Base-by-base conservation (phyloP, 2,888 invertebrate genomes). In the Frankliniella intonsa region DNA sequence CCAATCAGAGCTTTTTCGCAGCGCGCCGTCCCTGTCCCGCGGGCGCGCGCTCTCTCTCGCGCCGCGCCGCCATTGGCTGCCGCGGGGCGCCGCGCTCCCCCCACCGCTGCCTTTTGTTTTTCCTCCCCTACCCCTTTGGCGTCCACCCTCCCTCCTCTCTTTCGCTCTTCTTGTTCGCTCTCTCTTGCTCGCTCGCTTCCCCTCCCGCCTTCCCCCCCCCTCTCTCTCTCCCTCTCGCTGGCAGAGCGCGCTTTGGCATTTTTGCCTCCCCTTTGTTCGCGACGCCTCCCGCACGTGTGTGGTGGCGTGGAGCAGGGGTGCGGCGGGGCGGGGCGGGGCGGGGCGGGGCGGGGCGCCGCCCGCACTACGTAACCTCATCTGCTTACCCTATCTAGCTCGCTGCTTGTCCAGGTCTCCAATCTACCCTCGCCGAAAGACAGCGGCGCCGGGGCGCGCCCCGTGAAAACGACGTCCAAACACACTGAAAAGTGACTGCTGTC, bases 1-100 rank as follows among this genome's bases (percentile, higher is more conserved):
- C 69, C 69, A 76, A 76, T 76, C 69, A 12, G 25, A 10, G 69
- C 69, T 76, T 76, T 76, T 76, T 76, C 25, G 22, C n/a, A 22
- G 22, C n/a, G 69, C 69, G 8, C 10, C 69, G 10, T 76, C 69
- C 25, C 69, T 25, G 22, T 76, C 69, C 8, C 11, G 22, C 69
- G 10, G 22, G 69, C 69, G 69, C 69, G 22, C 22, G 10, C 69
- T 76, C 69, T 69, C 69, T 7, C 22, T 76, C 69, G 25, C 25
- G 9, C 69, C 25, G 69, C 69, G 22, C n/a, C 69, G 69, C 69
- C 69, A 76, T 76, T 76, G 69, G 69, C 25, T 25, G 25, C 69
- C 69, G 55, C 14, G 38, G 38, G 38, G 38, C 38, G 38, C 38
- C 38, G 38, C 38, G 62, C 22, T 69, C 69, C 69, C 69, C 69